phyloP scores from a whole-genome alignment of 2,888 invertebrate genomes.

The Drosophila multiciliata region DNA sequence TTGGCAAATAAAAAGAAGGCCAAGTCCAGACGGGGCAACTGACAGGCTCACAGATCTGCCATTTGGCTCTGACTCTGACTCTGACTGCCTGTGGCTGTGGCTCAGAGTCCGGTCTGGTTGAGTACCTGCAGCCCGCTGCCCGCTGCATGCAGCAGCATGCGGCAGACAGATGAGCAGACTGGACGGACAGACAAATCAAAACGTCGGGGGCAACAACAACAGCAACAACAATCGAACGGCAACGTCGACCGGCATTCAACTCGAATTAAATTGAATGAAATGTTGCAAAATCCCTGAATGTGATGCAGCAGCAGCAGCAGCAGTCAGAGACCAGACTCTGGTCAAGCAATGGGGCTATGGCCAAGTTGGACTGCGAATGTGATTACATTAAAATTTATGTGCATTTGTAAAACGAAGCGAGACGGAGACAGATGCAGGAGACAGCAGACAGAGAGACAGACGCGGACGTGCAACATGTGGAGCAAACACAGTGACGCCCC shows the following conservation, averaged over 20 bases:
- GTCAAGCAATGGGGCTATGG: conserved; percentile 40
- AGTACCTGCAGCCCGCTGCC: conserved; percentile 25
- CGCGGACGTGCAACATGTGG: conserved; percentile 75
- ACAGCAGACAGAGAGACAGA: conserved; percentile 10
- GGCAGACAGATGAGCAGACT: conserved; percentile 20
- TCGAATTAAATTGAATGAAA: conserved; percentile 75
- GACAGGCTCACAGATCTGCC: conserved; percentile 43
- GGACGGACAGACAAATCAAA: conserved; percentile 50
- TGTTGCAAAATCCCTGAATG: conserved; percentile 68
- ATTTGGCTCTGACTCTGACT: conserved; percentile 23
- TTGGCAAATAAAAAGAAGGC: conserved; percentile 22
- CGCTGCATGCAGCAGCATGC: conserved; percentile 36
- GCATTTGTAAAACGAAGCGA: conserved; percentile 73
- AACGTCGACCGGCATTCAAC: conserved; percentile 53
- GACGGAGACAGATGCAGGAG: not conserved
- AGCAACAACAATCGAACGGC: conserved; percentile 57
- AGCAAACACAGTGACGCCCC: conserved; percentile 60
- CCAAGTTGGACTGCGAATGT: conserved; percentile 70
- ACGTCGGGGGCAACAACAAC: conserved; percentile 28
- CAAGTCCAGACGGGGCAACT: conserved; percentile 50
- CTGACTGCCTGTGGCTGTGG: conserved; percentile 6
- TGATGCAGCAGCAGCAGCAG: conserved; percentile 41
- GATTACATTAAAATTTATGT: conserved; percentile 82
- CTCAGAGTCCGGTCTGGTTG: conserved; percentile 21
- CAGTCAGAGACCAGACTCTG: conserved; percentile 17